phyloP scores from a whole-genome alignment of 2,888 invertebrate species.

The Stenodema calcarata region DNA sequence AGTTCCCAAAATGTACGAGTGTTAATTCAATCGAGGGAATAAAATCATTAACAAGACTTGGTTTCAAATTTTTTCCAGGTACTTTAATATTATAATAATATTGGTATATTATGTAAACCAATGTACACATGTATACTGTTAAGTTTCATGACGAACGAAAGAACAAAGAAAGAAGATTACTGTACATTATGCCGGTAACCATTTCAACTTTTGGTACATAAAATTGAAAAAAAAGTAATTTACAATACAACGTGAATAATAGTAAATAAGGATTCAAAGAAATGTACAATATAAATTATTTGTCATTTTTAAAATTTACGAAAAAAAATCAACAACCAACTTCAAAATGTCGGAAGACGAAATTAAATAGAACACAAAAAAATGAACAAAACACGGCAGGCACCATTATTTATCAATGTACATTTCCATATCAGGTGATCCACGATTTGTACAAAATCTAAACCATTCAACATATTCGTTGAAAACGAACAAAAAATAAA shows the following conservation, averaged over 20 bases:
- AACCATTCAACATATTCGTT: conserved; percentile 14
- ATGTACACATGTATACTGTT: conserved; percentile 51
- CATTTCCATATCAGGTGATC: background rate
- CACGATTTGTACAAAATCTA: conserved; percentile 26
- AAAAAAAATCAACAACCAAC: conserved; percentile 45
- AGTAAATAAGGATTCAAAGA: conserved; percentile 35
- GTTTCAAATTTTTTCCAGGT: conserved; percentile 56
- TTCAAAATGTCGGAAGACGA: background rate
- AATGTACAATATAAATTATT: conserved; percentile 52
- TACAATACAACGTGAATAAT: conserved; percentile 47
- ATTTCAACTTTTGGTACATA: conserved; percentile 57
- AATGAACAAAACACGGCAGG: background rate
- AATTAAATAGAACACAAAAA: conserved; percentile 17
- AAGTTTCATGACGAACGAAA: conserved; percentile 52
- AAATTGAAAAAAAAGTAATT: conserved; percentile 49
- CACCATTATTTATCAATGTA: background rate
- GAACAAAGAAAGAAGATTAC: conserved; percentile 49
- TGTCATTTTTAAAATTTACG: background rate
- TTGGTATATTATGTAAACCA: conserved; percentile 55
- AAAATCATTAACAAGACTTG: background rate
- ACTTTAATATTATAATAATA: conserved; percentile 57
- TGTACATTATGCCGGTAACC: conserved; percentile 57
- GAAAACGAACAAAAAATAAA: background rate
- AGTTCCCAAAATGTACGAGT: too few relatives aligned
- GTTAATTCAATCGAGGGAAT: too few relatives aligned